Base-by-base conservation (phyloP, 2,888 invertebrate species). In the Luffia ferchaultella region DNA sequence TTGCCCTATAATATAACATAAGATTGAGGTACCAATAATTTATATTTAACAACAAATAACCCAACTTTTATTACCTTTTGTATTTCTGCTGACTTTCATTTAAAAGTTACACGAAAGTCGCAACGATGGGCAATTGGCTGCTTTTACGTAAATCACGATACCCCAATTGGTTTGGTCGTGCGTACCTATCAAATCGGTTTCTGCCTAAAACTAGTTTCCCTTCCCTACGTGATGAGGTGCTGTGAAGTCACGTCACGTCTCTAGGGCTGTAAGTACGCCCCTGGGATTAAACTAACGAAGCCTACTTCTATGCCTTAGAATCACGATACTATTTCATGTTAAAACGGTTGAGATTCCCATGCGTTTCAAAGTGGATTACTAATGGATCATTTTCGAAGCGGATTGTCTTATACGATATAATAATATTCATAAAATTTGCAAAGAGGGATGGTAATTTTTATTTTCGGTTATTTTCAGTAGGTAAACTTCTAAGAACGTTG, bases 221-320 rank as follows among this genome's bases (percentile, higher is more conserved):
- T 12, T 30, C 30, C 30, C 30, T 30, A 30, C 30, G 30, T 30
- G 30, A 30, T 30, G 30, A 30, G 30, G 30, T 30, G 3, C 30
- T 30, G 30, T 30, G 3, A 30, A 30, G 30, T 30, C 30, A 30
- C 30, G 30, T 30, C 30, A 30, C 30, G 30, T 30, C 30, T 3
- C 30, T 30, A 30, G 58, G 57, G 54, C 52, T 51, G 50, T 51
- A 61, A 67, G 63, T 63, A 57, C 61, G 59, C 65, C 63, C 53
- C 43, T 46, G 60, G 60, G 65, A 60, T 62, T 64, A 61, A 51
- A 55, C 62, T 71, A 73, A 71, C 70, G 66, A 73, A 73, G 67
- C 65, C 62, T 55, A 55, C 44, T 48, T 49, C 52, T 52, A 17
- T 20, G 51, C 49, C 52, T 54, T 50, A 55, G 55, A 56, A 53